phyloP scores from a whole-genome alignment of 2,888 invertebrate genomes.

The Dynastes tityus region DNA sequence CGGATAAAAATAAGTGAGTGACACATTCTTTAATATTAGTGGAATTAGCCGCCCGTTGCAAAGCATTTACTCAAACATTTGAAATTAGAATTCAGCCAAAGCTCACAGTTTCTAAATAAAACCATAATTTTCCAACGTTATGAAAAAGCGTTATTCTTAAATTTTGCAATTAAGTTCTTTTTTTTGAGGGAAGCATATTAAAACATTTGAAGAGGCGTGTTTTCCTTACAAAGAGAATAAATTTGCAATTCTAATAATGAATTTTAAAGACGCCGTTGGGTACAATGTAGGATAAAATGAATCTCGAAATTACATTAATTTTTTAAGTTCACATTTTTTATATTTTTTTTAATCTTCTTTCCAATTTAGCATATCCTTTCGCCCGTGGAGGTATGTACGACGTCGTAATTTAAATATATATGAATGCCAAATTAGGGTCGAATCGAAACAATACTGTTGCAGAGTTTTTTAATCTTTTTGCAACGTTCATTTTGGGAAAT shows the following conservation, averaged over 20 bases:
- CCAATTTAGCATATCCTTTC: not conserved
- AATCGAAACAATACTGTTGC: constrained; percentile 1
- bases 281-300: constrained; percentile 34
- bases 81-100: not conserved
- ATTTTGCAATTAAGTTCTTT: constrained; percentile 25
- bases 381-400: too few species aligned
- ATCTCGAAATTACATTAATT: constrained; percentile 34
- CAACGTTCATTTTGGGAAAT: too few species aligned
- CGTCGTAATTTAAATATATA: constrained; percentile 5
- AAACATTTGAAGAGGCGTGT: constrained; percentile 18
- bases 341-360: constrained; percentile 10
- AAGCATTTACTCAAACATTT: not conserved
- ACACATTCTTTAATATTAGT: too few species aligned
- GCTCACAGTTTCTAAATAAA: not conserved
- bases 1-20: too few species aligned
- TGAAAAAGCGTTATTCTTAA: constrained; percentile 23
- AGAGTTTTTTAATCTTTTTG: too few species aligned
- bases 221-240: constrained; percentile 28
- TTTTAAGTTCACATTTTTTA: constrained; percentile 16
- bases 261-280: constrained; percentile 18
- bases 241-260: constrained; percentile 43
- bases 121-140: constrained; percentile 10
- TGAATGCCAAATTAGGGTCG: not conserved
- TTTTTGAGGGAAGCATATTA: constrained; percentile 23
- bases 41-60: too few species aligned